Evolutionary conservation across 2,888 invertebrate species (phyloP), one percentile per base, ranked within the genome.

Genomic region (Blera fallax): DNA sequence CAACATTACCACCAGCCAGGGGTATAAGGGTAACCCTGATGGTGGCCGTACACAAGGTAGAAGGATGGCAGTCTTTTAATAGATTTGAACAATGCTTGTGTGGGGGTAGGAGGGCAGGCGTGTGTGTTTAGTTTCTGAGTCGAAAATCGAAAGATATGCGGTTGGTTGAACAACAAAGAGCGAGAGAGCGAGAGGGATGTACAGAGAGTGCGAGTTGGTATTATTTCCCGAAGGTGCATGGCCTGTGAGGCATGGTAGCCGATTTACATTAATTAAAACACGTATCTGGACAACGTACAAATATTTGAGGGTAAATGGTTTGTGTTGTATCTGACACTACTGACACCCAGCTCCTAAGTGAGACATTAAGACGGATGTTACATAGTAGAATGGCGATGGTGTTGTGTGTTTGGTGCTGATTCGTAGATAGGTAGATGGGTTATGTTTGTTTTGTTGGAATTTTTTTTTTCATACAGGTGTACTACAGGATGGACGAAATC

Each of bases 181-280:
- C 18, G 16, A 16, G 18, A 50, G 14, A 24, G 24, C 24, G n/a
- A 2, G 16, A 2, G 24, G 3, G 11, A 14, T 7, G n/a, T 8
- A n/a, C n/a, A 29, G 16, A 16, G 18, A 50, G 14, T 62, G 32
- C 21, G 54, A 62, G 16, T 54, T 56, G 69, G 48, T 37, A 62
- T 60, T 74, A 80, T 54, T 65, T 58, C 48, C 48, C 34, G 16
- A 60, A 65, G 69, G 52, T 73, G 70, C 45, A 65, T 32, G 58
- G 27, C 56, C 43, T 29, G 34, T 29, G 45, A 58, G 56, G 72
- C 64, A 74, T 65, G 40, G 65, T 37, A 27, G 65, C 69, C 69
- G 69, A 84, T 84, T 84, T 84, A 56, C 84, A 74, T 85, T 85
- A 85, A 85, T 85, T 85, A 80, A 80, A 76, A 85, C 80, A 76